Percentiles rank a stretch among this genome's conserved stretches.
Conservation (phyloP, 2,113 vertebrate species). For the Daphoenositta chrysoptera region DNA sequence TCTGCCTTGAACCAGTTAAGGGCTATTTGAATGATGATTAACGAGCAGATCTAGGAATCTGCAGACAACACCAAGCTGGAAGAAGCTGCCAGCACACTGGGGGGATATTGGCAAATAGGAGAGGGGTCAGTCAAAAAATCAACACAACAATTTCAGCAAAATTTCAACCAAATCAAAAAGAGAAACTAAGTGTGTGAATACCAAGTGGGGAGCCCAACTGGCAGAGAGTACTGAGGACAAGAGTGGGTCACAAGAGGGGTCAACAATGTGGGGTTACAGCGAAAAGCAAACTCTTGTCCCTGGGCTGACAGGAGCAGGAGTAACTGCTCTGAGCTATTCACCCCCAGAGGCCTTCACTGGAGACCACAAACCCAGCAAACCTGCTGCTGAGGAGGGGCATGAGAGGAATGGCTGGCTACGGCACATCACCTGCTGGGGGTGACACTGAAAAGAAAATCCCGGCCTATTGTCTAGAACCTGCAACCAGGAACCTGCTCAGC, state of each 20-base stretch:
- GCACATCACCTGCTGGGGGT: not conserved
- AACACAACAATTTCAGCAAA: not conserved
- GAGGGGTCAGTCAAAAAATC: not conserved
- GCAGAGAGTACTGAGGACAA: not conserved
- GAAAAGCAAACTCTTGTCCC: not conserved
- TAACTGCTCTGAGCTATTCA: not conserved
- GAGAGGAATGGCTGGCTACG: not conserved
- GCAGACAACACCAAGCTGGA: not conserved
- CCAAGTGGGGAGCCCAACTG: accelerated
- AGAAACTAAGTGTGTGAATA: not conserved
- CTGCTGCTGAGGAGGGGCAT: not conserved
- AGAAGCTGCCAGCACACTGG: not conserved
- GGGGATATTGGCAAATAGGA: not conserved
- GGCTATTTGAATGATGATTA: not conserved
- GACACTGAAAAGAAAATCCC: not conserved
- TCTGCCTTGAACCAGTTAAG: not conserved
- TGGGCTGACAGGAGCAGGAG: not conserved
- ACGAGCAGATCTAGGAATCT: not conserved
- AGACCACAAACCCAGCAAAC: not conserved
- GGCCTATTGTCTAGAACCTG: not conserved
- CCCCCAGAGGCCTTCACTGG: not conserved
- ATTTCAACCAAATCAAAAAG: not conserved
- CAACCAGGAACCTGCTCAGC: not conserved
- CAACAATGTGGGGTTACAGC: not conserved
- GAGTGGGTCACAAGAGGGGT: not conserved